Conservation (phyloP, 2,888 invertebrate species). For the Volucella inflata region DNA sequence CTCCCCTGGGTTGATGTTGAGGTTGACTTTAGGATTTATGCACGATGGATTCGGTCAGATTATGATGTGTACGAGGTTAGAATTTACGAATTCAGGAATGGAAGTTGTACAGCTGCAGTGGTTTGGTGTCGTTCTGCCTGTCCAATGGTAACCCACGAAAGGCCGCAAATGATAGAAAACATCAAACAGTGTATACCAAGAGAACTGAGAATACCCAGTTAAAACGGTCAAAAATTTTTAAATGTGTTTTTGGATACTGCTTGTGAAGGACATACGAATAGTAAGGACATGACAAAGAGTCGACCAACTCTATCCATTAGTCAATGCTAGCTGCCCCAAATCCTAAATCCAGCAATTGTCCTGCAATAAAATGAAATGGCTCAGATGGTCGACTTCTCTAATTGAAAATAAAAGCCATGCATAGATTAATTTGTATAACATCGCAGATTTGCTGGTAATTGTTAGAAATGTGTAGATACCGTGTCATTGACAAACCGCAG, state of each 20-base stretch:
- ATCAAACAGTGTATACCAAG: background rate
- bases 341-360: conserved; percentile 39
- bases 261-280: conserved; percentile 39
- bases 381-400: conserved; percentile 52
- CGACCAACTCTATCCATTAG: conserved; percentile 45
- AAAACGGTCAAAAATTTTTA: conserved; percentile 42
- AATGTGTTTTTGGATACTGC: conserved; percentile 46
- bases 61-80: conserved; percentile 69
- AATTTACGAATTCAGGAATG: conserved; percentile 55
- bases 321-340: conserved; percentile 45
- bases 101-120: background rate
- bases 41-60: conserved; percentile 72
- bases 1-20: conserved; percentile 45
- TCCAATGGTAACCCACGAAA: conserved; percentile 43
- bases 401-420: conserved; percentile 73
- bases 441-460: conserved; percentile 44
- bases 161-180: conserved; percentile 23
- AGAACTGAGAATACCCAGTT: no score
- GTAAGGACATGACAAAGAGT: conserved; percentile 13
- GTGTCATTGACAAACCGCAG: conserved; percentile 35
- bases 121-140: background rate
- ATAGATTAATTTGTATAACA: conserved; percentile 72
- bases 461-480: no score
- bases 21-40: conserved; percentile 69
- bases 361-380: conserved; percentile 51